A percentile compares a stretch with the other conserved stretches of the same genome.
Conservation (phyloP, 2,113 vertebrate genomes). For the Malurus cyaneus region DNA sequence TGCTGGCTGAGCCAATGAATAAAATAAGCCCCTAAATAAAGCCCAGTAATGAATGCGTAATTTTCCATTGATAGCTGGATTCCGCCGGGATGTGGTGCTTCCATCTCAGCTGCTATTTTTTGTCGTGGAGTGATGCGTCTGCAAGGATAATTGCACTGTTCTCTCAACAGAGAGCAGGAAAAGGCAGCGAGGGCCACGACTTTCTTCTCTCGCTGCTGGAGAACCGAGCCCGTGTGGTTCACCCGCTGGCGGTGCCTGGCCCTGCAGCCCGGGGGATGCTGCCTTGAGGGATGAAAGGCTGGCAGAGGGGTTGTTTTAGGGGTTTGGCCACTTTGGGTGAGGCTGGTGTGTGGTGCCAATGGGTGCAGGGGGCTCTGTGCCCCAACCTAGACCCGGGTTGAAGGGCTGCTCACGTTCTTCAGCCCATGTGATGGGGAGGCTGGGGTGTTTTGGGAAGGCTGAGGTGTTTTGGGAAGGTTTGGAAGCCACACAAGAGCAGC, state of each 20-base stretch:
- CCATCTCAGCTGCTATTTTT: conserved; percentile 29
- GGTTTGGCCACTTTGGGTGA: neutral
- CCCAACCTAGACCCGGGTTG: no score
- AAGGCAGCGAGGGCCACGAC: neutral
- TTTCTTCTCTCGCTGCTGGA: neutral
- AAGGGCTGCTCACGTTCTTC: neutral
- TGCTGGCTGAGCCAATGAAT: neutral
- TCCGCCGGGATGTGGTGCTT: neutral
- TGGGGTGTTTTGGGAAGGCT: neutral
- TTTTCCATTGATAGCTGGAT: conserved; percentile 26
- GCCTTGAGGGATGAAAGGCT: no score
- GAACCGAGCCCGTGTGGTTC: neutral
- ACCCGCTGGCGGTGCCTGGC: neutral
- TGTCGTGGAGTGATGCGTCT: neutral
- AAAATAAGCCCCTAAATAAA: neutral
- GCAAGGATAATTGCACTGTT: conserved; percentile 1
- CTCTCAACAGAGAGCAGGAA: neutral
- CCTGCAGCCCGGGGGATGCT: neutral
- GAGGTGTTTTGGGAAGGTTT: neutral
- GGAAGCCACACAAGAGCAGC: neutral
- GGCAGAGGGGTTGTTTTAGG: accelerated
- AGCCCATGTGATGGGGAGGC: no score
- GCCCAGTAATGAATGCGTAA: neutral
- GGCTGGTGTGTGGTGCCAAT: accelerated
- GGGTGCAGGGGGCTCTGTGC: neutral